Conservation (phyloP, 1,140 invertebrate genomes). For the Calliopsis andreniformis region DNA sequence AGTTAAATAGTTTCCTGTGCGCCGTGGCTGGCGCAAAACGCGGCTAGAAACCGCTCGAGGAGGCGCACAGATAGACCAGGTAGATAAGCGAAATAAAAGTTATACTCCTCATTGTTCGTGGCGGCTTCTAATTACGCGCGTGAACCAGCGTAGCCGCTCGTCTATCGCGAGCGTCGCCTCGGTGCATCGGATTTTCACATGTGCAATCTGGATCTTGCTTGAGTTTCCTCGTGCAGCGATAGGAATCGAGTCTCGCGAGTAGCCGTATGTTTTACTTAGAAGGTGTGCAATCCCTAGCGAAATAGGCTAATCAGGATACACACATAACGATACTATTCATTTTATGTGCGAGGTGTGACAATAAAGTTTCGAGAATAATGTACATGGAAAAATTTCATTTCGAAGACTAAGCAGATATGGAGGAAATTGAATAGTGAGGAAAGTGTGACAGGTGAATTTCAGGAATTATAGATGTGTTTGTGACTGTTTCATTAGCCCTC, state of each 20-base stretch:
- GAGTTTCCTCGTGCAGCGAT: slow-evolving; percentile 49
- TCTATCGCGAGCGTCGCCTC: slow-evolving; percentile 44
- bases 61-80: slow-evolving; percentile 67
- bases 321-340: no score
- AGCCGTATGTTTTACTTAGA: slow-evolving; percentile 34
- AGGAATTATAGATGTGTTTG: no score
- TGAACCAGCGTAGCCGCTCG: slow-evolving; percentile 53
- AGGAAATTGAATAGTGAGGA: no score
- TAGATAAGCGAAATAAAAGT: slow-evolving; percentile 80
- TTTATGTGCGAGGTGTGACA: slow-evolving; percentile 25
- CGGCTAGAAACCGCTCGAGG: slow-evolving; percentile 35
- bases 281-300: slow-evolving; percentile 23
- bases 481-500: no score
- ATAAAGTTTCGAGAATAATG: no score
- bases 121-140: slow-evolving; percentile 77
- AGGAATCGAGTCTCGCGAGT: slow-evolving; percentile 36
- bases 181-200: slow-evolving; percentile 45
- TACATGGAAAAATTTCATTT: no score
- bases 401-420: no score
- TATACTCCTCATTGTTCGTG: slow-evolving; percentile 78
- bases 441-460: no score
- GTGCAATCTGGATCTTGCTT: slow-evolving; percentile 46
- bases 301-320: slow-evolving; percentile 32
- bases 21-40: slow-evolving; percentile 46
- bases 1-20: slow-evolving; percentile 69